phyloP scores from a whole-genome alignment of 2,113 vertebrate species.

The Cavia aperea region DNA sequence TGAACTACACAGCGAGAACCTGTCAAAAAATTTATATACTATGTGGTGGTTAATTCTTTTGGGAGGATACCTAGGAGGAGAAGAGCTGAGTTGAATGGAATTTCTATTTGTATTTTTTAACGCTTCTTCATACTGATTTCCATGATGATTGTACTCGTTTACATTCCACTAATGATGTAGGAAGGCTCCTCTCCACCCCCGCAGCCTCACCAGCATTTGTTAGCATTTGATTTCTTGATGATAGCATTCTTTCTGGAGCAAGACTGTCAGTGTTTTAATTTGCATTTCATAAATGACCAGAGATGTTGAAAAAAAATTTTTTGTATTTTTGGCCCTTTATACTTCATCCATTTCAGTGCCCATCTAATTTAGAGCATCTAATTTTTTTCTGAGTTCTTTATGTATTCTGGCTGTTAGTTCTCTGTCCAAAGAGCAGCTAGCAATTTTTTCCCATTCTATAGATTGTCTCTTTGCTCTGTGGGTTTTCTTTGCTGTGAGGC shows the following conservation, averaged over 20 bases:
- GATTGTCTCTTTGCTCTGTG: not conserved
- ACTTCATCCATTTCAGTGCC: not conserved
- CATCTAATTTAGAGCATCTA: not conserved
- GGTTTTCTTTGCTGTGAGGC: not conserved
- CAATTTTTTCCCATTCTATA: not conserved
- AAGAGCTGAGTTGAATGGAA: not conserved
- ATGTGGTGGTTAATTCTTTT: not conserved
- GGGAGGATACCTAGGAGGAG: not conserved
- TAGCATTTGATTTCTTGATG: not conserved
- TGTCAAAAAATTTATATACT: not conserved
- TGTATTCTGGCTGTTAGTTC: not conserved
- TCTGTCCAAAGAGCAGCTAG: not conserved
- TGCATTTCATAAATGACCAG: not conserved
- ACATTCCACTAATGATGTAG: not conserved
- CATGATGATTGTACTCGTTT: not conserved
- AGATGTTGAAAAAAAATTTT: not conserved
- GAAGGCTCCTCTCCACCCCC: not conserved
- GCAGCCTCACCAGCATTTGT: not conserved
- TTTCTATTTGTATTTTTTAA: not conserved
- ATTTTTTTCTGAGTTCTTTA: not conserved
- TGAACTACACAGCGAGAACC: not conserved
- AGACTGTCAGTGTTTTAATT: not conserved
- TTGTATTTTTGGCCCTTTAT: not conserved
- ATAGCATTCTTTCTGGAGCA: not conserved
- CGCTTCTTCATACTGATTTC: not conserved